Base-by-base conservation (phyloP, 2,113 vertebrate species). In the Gymnobelideus leadbeateri region DNA sequence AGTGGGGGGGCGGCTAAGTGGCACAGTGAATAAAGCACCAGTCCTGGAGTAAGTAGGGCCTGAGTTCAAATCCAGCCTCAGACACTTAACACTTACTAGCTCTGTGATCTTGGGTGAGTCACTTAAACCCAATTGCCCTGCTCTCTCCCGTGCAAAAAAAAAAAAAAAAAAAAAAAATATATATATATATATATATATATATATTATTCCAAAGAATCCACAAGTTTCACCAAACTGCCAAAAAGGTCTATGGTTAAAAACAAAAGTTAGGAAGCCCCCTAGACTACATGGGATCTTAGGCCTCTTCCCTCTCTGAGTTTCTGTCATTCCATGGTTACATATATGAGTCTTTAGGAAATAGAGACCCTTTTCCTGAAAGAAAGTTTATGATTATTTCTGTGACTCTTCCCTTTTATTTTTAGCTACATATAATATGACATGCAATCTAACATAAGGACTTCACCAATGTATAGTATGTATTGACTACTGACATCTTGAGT, bases 361-460 rank as follows among this genome's bases (percentile, higher is more conserved):
- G 68, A 24, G 57, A 94, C 21, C 0, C 1, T 89, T 46, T 92
- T 19, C 89, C 57, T 61, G 12, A 61, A 61, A 31, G 57, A 31
- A 92, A 51, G 47, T 26, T 68, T 51, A 94, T 92, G 95, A 93
- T 28, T 43, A 14, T 2, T 3, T 49, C 43, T 28, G 1, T 26
- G 31, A 23, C 46, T 28, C 90, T 51, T 57, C 46, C 11, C 50
- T 92, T 92, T 46, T 91, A 24, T 92, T 91, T 53, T 90, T 61
- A 92, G 28, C 37, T 92, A 0, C 25, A 3, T 49, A 7, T 50
- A 53, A 31, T 92, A 89, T 55, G 12, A 61, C 54, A 7, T 77
- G 47, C 14, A 43, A 46, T 95, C 94, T 91, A 89, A 94, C 47
- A 43, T 91, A 91, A 68, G 94, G 10, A 92, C 11, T 31, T 91